Evolutionary conservation across 1,140 invertebrate species (phyloP).

Genomic region (Drosophila pachea): DNA sequence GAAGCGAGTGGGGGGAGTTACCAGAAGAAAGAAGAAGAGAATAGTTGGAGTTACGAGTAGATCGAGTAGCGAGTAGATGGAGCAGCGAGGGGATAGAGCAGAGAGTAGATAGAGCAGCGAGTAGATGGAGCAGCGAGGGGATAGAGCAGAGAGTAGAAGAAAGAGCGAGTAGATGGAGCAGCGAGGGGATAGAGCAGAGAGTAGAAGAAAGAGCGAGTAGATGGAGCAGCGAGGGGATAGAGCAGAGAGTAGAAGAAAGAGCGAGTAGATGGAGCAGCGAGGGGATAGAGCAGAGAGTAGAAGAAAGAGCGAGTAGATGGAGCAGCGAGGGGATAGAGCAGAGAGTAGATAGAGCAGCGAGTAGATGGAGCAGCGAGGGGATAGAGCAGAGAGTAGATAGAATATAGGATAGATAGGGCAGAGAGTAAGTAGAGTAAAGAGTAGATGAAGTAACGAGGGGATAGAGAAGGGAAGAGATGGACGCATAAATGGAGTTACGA

Average conservation of each 20-base stretch:
- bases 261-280: background rate
- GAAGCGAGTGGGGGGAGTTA: too few species aligned
- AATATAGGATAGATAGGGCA: background rate
- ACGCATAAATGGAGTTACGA: too few species aligned
- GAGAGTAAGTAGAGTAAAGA: background rate
- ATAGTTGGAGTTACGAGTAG: too few species aligned
- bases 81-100: background rate
- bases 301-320: background rate
- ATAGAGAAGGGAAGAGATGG: too few species aligned
- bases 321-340: background rate
- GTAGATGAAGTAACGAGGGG: background rate
- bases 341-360: background rate
- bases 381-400: background rate
- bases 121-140: background rate
- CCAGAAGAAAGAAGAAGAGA: too few species aligned
- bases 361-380: background rate
- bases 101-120: background rate
- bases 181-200: background rate
- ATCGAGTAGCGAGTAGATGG: background rate
- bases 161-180: background rate
- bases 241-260: background rate
- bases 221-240: background rate
- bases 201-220: too few species aligned
- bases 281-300: background rate
- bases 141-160: too few species aligned